A percentile compares a stretch with the other conserved stretches of the same genome.
Conservation (phyloP, 1,140 invertebrate species). For the Limonius californicus region DNA sequence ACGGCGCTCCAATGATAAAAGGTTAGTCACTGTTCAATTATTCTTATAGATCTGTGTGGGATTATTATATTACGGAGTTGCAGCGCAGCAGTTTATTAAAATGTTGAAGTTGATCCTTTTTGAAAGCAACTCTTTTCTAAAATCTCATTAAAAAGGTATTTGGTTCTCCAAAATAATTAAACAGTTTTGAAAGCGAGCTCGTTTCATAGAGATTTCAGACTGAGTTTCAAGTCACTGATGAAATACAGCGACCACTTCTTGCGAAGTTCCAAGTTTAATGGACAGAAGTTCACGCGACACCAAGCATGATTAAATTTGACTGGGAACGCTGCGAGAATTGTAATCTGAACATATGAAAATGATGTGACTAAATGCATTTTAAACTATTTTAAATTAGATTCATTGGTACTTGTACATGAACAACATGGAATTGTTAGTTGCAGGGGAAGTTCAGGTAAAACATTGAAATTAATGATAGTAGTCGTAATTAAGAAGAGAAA, state of each 20-base stretch:
- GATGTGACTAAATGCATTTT: neutral
- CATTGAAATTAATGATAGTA: too few species aligned
- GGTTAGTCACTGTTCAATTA: too few species aligned
- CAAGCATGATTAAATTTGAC: constrained; percentile 13
- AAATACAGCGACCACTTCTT: constrained; percentile 10
- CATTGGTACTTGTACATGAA: too few species aligned
- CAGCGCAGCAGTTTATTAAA: too few species aligned
- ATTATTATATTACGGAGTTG: too few species aligned
- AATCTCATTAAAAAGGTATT: neutral
- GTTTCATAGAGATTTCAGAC: constrained; percentile 1
- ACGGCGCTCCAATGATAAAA: too few species aligned
- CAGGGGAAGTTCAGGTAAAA: too few species aligned
- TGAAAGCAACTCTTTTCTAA: neutral
- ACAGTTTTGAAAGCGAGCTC: constrained; percentile 1
- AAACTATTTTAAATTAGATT: too few species aligned
- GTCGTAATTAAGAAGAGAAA: too few species aligned
- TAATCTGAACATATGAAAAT: constrained; percentile 10
- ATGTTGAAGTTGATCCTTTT: too few species aligned
- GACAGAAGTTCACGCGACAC: constrained; percentile 9
- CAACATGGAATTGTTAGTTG: too few species aligned
- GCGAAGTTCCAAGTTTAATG: constrained; percentile 10
- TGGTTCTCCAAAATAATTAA: neutral
- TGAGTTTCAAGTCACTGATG: neutral
- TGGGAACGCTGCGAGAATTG: neutral
- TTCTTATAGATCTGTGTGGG: too few species aligned